A percentile compares a stretch with the other conserved stretches of the same genome.
Evolutionary conservation across 2,888 invertebrate species (phyloP).

Genomic region (Ditula angustiorana): DNA sequence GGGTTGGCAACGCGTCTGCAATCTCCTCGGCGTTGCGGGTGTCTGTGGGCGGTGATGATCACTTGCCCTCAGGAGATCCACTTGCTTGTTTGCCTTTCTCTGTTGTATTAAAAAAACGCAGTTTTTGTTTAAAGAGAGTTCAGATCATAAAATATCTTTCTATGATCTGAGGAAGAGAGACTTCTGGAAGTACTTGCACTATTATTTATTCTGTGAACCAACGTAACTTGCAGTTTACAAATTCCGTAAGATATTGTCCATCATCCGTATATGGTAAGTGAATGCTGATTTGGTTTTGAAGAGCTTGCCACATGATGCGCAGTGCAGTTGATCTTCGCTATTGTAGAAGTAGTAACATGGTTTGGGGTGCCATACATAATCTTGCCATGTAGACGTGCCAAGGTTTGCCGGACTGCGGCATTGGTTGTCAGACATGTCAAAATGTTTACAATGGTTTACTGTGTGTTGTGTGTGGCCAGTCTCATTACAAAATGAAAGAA

Average conservation of each 20-base stretch:
- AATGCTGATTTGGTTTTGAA: neutral
- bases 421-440: neutral
- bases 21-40: too few relatives aligned
- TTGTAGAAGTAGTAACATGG: constrained; percentile 7
- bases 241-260: neutral
- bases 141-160: too few relatives aligned
- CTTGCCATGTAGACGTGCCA: neutral
- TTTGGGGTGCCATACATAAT: neutral
- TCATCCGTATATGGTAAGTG: neutral
- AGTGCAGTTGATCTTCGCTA: neutral
- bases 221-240: neutral
- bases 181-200: too few relatives aligned
- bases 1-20: too few relatives aligned
- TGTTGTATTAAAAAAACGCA: too few relatives aligned
- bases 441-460: too few relatives aligned
- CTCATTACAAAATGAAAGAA: neutral
- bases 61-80: too few relatives aligned
- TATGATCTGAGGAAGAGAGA: too few relatives aligned
- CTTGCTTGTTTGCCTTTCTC: too few relatives aligned
- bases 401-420: neutral
- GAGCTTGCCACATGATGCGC: constrained; percentile 1
- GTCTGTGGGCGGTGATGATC: too few relatives aligned
- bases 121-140: too few relatives aligned
- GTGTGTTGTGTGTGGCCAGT: neutral
- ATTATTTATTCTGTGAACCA: too few relatives aligned